Conservation (phyloP, 1,140 invertebrate species). For the Vanessa tameamea region DNA sequence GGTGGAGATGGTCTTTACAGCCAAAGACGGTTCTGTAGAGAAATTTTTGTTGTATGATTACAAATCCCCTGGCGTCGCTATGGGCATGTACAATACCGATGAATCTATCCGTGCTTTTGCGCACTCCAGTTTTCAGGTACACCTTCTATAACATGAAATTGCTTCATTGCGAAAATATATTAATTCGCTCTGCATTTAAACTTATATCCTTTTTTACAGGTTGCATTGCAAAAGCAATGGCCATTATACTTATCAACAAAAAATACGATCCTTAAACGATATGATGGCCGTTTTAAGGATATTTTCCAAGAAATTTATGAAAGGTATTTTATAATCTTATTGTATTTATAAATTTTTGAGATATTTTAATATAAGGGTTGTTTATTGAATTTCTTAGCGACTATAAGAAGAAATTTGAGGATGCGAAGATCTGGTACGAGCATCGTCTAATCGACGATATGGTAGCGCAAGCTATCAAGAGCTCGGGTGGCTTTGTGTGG, state of each 20-base stretch:
- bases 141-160: not conserved
- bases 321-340: slow-evolving; percentile 78
- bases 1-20: slow-evolving; percentile 86
- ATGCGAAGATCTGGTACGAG: slow-evolving; percentile 92
- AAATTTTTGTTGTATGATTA: slow-evolving; percentile 86
- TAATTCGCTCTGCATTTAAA: not conserved
- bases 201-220: slow-evolving; percentile 53
- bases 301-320: slow-evolving; percentile 95
- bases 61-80: slow-evolving; percentile 87
- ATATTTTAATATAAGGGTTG: not conserved
- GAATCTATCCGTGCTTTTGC: slow-evolving; percentile 92
- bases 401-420: slow-evolving; percentile 90
- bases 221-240: slow-evolving; percentile 91
- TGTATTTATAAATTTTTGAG: not conserved
- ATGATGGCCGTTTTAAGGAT: slow-evolving; percentile 96
- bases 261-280: slow-evolving; percentile 94
- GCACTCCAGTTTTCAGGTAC: slow-evolving; percentile 89
- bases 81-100: slow-evolving; percentile 96
- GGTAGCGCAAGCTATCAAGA: slow-evolving; percentile 94
- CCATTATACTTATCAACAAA: slow-evolving; percentile 94
- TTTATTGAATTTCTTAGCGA: slow-evolving; percentile 74
- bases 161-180: not conserved
- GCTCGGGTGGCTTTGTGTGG: slow-evolving; percentile 94
- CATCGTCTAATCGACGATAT: slow-evolving; percentile 96
- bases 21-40: slow-evolving; percentile 81